Conservation (phyloP, 2,888 invertebrate species). For the Ennomos erosarius region DNA sequence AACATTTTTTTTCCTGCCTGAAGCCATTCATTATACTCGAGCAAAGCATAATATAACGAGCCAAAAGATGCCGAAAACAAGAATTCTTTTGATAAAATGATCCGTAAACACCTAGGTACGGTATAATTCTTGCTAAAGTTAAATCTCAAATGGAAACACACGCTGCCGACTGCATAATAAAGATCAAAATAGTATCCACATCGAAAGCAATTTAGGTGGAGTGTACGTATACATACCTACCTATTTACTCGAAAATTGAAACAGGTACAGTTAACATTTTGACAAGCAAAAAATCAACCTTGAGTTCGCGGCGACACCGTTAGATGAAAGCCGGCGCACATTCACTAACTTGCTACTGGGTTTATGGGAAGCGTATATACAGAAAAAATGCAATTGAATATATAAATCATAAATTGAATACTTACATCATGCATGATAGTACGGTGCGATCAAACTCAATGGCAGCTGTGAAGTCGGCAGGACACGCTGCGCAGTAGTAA, state of each 20-base stretch:
- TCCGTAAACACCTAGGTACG: not conserved
- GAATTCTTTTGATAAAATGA: conserved; percentile 19
- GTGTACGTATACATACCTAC: too few species aligned
- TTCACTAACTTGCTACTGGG: conserved; percentile 42
- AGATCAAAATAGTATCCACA: conserved; percentile 48
- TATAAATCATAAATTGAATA: too few species aligned
- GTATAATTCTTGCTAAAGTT: too few species aligned
- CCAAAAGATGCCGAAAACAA: conserved; percentile 6
- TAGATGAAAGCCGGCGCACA: conserved; percentile 60
- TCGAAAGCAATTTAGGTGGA: conserved; percentile 49
- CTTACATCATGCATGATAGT: too few species aligned
- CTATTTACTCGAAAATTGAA: conserved; percentile 57
- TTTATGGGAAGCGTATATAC: conserved; percentile 31
- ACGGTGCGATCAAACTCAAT: too few species aligned
- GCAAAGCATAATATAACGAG: too few species aligned
- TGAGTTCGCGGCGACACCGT: conserved; percentile 59
- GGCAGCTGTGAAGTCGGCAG: too few species aligned
- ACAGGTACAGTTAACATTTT: conserved; percentile 74
- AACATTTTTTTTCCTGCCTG: too few species aligned
- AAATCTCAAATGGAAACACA: conserved; percentile 19
- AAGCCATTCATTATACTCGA: too few species aligned
- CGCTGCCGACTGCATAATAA: conserved; percentile 37
- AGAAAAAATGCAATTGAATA: too few species aligned
- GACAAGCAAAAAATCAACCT: conserved; percentile 75
- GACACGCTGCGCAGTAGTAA: too few species aligned